Evolutionary conservation across 2,797 vertebrate species (phyloP).

Genomic region (Cossypha niveicapilla): DNA sequence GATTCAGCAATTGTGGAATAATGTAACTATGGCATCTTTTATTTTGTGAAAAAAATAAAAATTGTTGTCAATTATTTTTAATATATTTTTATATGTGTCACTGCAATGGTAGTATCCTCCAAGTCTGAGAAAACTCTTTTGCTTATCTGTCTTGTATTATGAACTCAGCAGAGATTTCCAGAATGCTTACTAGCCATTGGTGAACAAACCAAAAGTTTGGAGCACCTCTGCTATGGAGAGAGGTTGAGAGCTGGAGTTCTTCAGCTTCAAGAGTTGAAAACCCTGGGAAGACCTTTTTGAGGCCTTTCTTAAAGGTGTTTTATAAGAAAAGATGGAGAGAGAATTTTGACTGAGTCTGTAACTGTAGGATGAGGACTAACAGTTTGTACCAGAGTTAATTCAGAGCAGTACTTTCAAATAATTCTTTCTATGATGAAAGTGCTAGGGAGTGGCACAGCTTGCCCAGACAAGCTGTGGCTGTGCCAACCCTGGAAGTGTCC

Average conservation of each 20-base stretch:
- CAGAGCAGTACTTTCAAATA: background rate
- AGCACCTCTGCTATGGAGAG: background rate
- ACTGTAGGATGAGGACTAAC: background rate
- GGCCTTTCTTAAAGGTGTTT: background rate
- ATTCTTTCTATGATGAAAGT: rapidly evolving
- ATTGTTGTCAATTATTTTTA: background rate
- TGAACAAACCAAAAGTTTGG: background rate
- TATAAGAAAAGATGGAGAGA: background rate
- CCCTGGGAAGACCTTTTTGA: background rate
- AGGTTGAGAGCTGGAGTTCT: background rate
- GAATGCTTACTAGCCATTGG: rapidly evolving
- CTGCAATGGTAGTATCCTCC: background rate
- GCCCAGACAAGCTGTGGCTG: background rate
- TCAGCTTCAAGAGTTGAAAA: background rate
- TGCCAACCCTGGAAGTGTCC: background rate
- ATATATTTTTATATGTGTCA: background rate
- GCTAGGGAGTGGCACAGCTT: background rate
- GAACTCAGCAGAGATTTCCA: background rate
- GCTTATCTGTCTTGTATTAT: background rate
- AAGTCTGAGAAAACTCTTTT: background rate
- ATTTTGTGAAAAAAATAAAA: background rate
- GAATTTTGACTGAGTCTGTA: background rate
- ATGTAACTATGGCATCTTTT: background rate
- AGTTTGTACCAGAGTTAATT: background rate
- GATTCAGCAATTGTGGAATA: background rate